Percentiles rank a stretch among this genome's conserved stretches.
Conservation (phyloP, 2,113 vertebrate genomes). For the Tursiops truncatus region DNA sequence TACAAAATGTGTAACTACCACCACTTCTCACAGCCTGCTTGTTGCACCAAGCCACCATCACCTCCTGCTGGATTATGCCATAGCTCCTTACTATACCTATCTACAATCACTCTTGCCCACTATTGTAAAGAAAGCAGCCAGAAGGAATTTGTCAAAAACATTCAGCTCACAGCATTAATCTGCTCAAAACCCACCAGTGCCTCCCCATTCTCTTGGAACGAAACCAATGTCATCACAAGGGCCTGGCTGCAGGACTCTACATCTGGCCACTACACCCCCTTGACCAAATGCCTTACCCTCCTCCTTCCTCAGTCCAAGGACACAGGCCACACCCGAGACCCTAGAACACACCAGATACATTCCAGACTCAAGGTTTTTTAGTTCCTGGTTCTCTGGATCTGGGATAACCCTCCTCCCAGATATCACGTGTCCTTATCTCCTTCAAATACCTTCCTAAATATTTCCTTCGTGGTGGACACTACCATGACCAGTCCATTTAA, state of each 20-base stretch:
- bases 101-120: neutral
- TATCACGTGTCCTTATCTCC: fast-evolving
- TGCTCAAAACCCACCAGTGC: fast-evolving
- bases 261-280: neutral
- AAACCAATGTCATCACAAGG: neutral
- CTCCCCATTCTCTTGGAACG: neutral
- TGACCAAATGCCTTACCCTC: neutral
- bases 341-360: fast-evolving
- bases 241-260: neutral
- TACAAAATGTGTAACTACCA: neutral
- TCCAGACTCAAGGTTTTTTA: neutral
- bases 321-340: neutral
- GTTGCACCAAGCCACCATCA: fast-evolving
- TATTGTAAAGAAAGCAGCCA: neutral
- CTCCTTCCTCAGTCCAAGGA: neutral
- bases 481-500: neutral
- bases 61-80: no score
- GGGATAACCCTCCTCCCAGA: neutral
- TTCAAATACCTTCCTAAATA: neutral
- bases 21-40: neutral
- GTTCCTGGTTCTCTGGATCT: neutral
- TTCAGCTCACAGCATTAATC: no score
- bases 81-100: neutral
- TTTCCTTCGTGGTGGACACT: neutral
- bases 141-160: neutral